Evolutionary conservation across 2,113 vertebrate genomes (phyloP), one percentile per base, ranked within the genome.

Genomic region (Oncorhynchus keta): DNA sequence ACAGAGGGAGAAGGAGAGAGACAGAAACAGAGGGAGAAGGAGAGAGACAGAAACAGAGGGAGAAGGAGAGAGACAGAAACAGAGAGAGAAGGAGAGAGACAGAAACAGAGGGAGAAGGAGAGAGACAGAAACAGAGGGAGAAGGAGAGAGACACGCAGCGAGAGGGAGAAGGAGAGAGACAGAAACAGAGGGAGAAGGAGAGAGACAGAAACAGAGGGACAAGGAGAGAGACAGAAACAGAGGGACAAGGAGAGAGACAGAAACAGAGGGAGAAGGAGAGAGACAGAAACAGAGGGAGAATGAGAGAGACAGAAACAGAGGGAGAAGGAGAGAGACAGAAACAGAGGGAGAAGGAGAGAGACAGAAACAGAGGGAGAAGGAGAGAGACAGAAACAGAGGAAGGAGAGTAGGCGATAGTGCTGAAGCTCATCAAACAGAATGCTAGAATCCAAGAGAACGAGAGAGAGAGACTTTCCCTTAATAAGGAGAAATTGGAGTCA

Each of bases 401-500:
- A n/a, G n/a, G 85, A 83, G 86, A 86, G 89, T 6, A 35, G 32
- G 32, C 32, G 5, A 35, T 35, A 35, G 32, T 6, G 32, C 5
- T 35, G 32, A 82, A 86, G 87, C 49, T 51, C 64, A 66, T 74
- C 76, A 49, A n/a, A 48, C 18, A 12, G 55, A 5, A 35, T 35
- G 35, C 35, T 35, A 35, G 6, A 35, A 35, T 35, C 35, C 6
- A 35, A 22, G 73, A 48, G 69, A 74, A 55, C 20, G 30, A 24
- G 64, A 48, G 73, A 79, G 85, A 85, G 89, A 83, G 85, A 87
- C 51, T 55, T 92, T 94, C 94, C 92, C 92, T 89, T 93, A 95
- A 95, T 95, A 91, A 93, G 93, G 90, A 26, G 0, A 90, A 89
- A 93, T 90, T 92, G 79, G 90, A 94, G 93, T 96, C 95, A 96